Evolutionary conservation across 2,113 vertebrate genomes (phyloP), one percentile per base, ranked within the genome.

Genomic region (Anser cygnoides): DNA sequence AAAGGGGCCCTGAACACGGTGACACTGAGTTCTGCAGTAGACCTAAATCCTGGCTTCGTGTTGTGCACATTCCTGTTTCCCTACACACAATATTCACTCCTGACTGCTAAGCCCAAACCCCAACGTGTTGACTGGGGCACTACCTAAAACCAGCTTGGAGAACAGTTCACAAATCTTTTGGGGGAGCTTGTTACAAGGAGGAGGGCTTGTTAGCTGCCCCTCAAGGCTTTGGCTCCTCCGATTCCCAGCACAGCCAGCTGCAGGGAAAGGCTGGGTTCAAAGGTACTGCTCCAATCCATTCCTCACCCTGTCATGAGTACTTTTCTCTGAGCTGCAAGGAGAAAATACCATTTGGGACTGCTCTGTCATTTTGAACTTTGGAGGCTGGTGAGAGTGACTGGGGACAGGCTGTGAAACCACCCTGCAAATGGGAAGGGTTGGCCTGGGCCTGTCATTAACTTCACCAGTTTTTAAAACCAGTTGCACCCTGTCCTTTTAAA

Each of bases 1-100:
- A 57, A 57, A 70, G 20, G 19, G 16, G 10, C 35, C 33, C n/a
- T 54, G 57, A 44, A 41, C 26, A 9, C 43, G 31, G 63, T 67
- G 44, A 5, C 7, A 4, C 31, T 20, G 58, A 28, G 13, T 37
- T 90, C 59, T 76, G 11, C 0, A 1, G 31, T 25, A 63, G 44
- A 50, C 28, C 23, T 62, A 37, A 35, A 44, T 25, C 35, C 33
- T 31, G 70, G 22, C 46, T 81, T 49, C 10, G 2, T 4, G 7
- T 8, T 57, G 44, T 14, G 39, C 20, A 33, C 2, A 3, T 74
- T 83, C 33, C 77, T 54, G 10, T 52, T 75, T 62, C 41, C 66
- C 7, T 15, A 2, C 16, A 31, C 29, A 23, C 0, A 2, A 3
- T 23, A 3, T 2, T 13, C 58, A 25, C 26, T 23, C n/a, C 26